phyloP scores from a whole-genome alignment of 2,888 invertebrate genomes.

The Branchinecta sandiegonensis region DNA sequence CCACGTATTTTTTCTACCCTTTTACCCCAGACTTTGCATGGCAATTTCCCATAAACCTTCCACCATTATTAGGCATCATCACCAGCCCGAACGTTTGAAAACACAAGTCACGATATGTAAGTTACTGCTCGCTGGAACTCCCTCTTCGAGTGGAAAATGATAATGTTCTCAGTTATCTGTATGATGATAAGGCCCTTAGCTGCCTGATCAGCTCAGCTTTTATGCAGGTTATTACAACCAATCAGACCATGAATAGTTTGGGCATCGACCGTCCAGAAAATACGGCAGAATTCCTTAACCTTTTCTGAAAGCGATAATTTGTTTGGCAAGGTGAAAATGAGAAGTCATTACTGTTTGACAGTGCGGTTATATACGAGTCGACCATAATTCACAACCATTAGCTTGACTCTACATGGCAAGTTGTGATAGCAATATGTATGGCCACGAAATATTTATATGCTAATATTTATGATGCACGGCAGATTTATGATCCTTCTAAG shows the following conservation, averaged over 20 bases:
- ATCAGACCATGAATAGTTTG: constrained; percentile 6
- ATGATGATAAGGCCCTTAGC: constrained; percentile 8
- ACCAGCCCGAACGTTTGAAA: no score
- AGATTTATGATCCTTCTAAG: not conserved
- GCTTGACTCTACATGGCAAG: constrained; percentile 12
- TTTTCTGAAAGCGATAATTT: constrained; percentile 11
- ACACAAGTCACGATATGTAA: no score
- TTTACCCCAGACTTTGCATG: no score
- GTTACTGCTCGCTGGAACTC: no score
- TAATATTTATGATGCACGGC: not conserved
- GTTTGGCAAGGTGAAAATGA: constrained; percentile 15
- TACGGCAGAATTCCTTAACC: constrained; percentile 16
- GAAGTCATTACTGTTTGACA: constrained; percentile 16
- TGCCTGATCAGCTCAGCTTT: constrained; percentile 7
- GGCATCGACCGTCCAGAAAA: not conserved
- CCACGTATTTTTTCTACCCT: no score
- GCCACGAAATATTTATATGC: constrained; percentile 9
- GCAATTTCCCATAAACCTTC: no score
- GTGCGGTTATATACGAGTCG: constrained; percentile 3
- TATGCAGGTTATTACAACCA: constrained; percentile 10
- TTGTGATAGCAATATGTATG: constrained; percentile 10
- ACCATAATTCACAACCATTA: constrained; percentile 15
- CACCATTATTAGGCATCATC: no score
- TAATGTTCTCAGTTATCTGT: constrained; percentile 6
- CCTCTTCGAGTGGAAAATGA: not conserved